A percentile compares a stretch with the other conserved stretches of the same genome.
These are phyloP conservation scores for Gobionotothen gibberifrons DNA, from an alignment of 2,797 vertebrate genomes.

Conservation along the genomic window DNA sequence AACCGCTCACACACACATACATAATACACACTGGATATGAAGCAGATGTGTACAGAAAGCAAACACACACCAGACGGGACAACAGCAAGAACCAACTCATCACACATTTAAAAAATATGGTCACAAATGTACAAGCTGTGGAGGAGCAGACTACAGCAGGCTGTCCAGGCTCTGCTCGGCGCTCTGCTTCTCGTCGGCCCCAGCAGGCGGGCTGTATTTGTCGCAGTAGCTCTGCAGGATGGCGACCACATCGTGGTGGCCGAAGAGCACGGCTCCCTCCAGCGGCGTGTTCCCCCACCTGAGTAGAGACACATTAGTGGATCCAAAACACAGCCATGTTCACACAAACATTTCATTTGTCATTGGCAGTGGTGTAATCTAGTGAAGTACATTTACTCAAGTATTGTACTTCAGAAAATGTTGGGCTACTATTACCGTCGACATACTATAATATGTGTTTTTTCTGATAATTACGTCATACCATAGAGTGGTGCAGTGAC, in stretches of 20 bases:
- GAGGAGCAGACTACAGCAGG: slow-evolving; percentile 83
- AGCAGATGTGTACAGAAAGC: slow-evolving; percentile 18
- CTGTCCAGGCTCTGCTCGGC: slow-evolving; percentile 93
- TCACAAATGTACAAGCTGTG: background rate
- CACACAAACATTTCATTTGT: background rate
- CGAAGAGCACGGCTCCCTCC: slow-evolving; percentile 96
- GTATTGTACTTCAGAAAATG: no score
- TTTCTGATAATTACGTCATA: no score
- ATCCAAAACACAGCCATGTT: background rate
- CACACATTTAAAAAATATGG: slow-evolving; percentile 18
- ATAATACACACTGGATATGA: background rate
- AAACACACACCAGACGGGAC: slow-evolving; percentile 21
- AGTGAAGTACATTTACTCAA: no score
- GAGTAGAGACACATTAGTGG: background rate
- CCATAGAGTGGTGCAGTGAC: no score
- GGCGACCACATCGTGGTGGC: slow-evolving; percentile 94
- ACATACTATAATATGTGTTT: no score
- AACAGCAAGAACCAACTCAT: slow-evolving; percentile 7
- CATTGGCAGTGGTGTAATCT: no score
- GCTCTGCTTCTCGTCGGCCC: slow-evolving; percentile 82
- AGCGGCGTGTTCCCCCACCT: slow-evolving; percentile 98
- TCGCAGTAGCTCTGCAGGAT: slow-evolving; percentile 91
- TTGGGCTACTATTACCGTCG: no score
- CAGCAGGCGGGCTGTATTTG: slow-evolving; percentile 87
- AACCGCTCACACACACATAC: slow-evolving; percentile 27